These are phyloP conservation scores for Clupea harengus DNA, from an alignment of 2,113 vertebrate species.

Conservation along the genomic window DNA sequence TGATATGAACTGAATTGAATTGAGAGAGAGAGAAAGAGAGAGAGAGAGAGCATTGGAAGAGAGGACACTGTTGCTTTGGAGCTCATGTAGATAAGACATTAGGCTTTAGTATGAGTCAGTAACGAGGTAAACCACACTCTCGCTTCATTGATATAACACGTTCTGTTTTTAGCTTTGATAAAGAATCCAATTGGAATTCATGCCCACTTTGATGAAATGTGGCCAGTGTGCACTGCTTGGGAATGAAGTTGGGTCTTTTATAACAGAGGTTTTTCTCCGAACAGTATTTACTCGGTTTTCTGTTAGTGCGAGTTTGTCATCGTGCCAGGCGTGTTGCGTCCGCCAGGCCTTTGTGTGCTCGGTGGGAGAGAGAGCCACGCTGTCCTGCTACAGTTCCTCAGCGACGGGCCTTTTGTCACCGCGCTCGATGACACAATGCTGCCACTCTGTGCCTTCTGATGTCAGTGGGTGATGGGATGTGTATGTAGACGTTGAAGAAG, in stretches of 20 bases:
- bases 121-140: not conserved
- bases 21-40: not conserved
- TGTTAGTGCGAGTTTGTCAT: constrained; percentile 8
- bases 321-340: not conserved
- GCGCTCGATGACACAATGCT: not conserved
- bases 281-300: not conserved
- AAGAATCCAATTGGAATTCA: not conserved
- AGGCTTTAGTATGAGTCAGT: not conserved
- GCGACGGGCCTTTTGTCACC: not conserved
- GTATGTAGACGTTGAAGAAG: not conserved
- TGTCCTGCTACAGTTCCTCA: not conserved
- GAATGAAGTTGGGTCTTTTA: not conserved
- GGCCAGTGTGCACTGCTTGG: not conserved
- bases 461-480: not conserved
- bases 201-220: not conserved
- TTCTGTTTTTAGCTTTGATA: not conserved
- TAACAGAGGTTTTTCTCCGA: not conserved
- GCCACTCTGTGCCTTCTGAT: not conserved
- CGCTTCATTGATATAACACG: not conserved
- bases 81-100: not conserved
- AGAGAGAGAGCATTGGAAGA: not conserved
- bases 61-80: not conserved
- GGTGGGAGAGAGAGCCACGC: not conserved
- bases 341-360: not conserved
- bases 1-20: no score